These are phyloP conservation scores for Sus scrofa DNA, from an alignment of 2,113 vertebrate genomes.

Conservation along the genomic window T2T-Sscrofa CM000812.6:146043001-146043500, in stretches of 20 bases:
- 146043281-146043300: not conserved
- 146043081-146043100: no score
- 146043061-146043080: no score
- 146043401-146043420: conserved; percentile 1
- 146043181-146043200: not conserved
- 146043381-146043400: not conserved
- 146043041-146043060: no score
- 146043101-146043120: no score
- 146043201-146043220: not conserved
- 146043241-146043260: not conserved
- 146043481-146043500: not conserved
- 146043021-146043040: no score
- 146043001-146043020: no score
- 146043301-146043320: not conserved
- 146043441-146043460: not conserved
- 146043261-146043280: not conserved
- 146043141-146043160: no score
- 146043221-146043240: not conserved
- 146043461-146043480: not conserved
- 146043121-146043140: no score
- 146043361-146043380: not conserved
- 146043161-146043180: not conserved
- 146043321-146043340: not conserved
- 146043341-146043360: not conserved
- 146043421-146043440: not conserved